These are phyloP conservation scores for Ariolimax columbianus DNA, from an alignment of 2,888 invertebrate species.

Conservation along the genomic window DNA sequence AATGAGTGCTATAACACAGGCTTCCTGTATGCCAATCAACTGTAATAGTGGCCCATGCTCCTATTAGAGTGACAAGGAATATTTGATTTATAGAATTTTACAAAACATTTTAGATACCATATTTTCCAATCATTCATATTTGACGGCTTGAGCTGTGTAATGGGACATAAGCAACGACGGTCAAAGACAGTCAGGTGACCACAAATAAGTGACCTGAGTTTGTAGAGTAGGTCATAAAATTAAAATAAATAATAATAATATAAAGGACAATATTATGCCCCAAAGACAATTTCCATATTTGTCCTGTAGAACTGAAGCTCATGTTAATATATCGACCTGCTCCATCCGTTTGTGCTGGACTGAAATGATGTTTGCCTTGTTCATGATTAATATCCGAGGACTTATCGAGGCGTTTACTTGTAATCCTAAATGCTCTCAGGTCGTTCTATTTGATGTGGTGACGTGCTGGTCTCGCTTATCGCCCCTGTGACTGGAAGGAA, in stretches of 20 bases:
- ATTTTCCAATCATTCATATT: too few species aligned
- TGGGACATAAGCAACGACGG: too few species aligned
- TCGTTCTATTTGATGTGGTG: slow-evolving; percentile 39
- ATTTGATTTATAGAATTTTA: too few species aligned
- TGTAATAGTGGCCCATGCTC: too few species aligned
- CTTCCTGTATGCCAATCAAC: too few species aligned
- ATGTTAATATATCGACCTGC: slow-evolving; percentile 28
- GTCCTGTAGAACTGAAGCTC: background rate
- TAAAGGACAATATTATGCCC: slow-evolving; percentile 10
- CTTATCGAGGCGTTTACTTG: slow-evolving; percentile 37
- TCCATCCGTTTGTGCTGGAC: background rate
- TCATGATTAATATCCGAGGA: slow-evolving; percentile 36
- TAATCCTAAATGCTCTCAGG: slow-evolving; percentile 23
- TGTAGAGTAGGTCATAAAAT: background rate
- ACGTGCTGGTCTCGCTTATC: slow-evolving; percentile 24
- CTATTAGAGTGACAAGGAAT: too few species aligned
- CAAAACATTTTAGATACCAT: too few species aligned
- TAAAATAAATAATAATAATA: too few species aligned
- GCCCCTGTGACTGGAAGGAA: slow-evolving; percentile 23
- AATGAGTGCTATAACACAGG: too few species aligned
- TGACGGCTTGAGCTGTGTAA: too few species aligned
- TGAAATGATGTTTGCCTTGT: background rate
- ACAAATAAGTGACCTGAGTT: background rate
- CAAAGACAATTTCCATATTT: background rate
- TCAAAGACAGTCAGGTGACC: too few species aligned